Evolutionary conservation across 2,797 vertebrate genomes (phyloP), one percentile per base, ranked within the genome.

Genomic region (Urophycis tenuis): DNA sequence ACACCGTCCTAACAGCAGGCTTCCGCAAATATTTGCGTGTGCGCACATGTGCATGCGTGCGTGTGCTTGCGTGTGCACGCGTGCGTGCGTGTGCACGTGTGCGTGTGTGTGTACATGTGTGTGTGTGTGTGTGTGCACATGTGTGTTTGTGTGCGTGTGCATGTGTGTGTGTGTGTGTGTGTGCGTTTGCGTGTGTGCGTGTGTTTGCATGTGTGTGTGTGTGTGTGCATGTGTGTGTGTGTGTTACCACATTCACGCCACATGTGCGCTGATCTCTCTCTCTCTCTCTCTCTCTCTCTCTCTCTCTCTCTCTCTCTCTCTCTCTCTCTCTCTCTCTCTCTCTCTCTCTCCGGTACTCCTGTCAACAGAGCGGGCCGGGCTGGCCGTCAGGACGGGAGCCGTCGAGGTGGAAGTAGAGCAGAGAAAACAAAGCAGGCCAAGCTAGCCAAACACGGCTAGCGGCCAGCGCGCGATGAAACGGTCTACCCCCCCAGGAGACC

Each of bases 1-100:
- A 85, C 86, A 84, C 75, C 82, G 79, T 71, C 73, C 60, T 73
- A 81, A 39, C 81, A 77, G 85, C 77, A 81, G 75, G 67, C 35
- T 29, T 35, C 76, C 84, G 78, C 36, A 76, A 74, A 72, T 81
- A 81, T 79, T 80, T 80, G 84, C 81, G 36, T 77, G 64, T 29
- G 79, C 69, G 74, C 72, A 45, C 15, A 30, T 12, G 25, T 14
- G 64, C n/a, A 49, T 12, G 32, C 8, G n/a, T 10, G 33, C 36
- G 60, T 76, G 70, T 73, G 75, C 70, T 33, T 75, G 34, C 14
- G 45, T n/a, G 53, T 60, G 53, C 15, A 22, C 8, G 53, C 15
- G 4, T 33, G 14, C 39, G 41, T 29, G 31, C 64, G 79, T 78
- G n/a, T 53, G 39, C 75, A 4, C 34, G 67, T 73, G 5, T 39